phyloP scores from a whole-genome alignment of 2,113 vertebrate species.

The Microtus oregoni region DNA sequence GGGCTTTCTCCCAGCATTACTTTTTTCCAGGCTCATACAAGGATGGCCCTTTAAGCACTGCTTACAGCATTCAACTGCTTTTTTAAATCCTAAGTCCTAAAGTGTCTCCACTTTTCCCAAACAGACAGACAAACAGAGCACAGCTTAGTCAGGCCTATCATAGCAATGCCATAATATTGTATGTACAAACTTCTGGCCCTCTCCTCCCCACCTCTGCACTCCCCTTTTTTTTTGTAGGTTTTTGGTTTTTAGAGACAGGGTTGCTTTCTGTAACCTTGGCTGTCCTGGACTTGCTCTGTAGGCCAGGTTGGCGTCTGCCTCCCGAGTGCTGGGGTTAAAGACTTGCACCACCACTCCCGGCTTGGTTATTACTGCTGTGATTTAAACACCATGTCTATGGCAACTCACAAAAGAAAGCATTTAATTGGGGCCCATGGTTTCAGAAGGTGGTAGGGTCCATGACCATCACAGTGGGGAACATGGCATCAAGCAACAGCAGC shows the following conservation, averaged over 20 bases:
- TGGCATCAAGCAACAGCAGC: not conserved
- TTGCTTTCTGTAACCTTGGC: not conserved
- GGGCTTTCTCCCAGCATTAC: not conserved
- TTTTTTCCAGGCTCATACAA: not conserved
- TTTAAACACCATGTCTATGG: not conserved
- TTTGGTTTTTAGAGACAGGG: not conserved
- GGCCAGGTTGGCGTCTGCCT: not conserved
- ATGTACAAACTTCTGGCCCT: not conserved
- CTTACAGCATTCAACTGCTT: not conserved
- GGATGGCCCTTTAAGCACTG: not conserved
- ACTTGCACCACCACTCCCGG: not conserved
- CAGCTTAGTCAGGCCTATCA: not conserved
- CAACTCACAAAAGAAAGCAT: not conserved
- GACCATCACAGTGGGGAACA: not conserved
- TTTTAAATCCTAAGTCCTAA: not conserved
- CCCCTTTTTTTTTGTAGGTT: too few species aligned
- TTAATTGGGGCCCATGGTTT: not conserved
- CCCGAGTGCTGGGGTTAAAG: not conserved
- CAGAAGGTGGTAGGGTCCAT: not conserved
- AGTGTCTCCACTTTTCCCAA: not conserved
- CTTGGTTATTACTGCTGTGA: not conserved
- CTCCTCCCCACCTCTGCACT: too few species aligned
- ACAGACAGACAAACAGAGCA: not conserved
- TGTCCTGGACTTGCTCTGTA: not conserved
- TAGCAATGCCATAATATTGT: not conserved